Base-by-base conservation (phyloP, 2,888 invertebrate genomes). In the Drosophila demipolita region DNA sequence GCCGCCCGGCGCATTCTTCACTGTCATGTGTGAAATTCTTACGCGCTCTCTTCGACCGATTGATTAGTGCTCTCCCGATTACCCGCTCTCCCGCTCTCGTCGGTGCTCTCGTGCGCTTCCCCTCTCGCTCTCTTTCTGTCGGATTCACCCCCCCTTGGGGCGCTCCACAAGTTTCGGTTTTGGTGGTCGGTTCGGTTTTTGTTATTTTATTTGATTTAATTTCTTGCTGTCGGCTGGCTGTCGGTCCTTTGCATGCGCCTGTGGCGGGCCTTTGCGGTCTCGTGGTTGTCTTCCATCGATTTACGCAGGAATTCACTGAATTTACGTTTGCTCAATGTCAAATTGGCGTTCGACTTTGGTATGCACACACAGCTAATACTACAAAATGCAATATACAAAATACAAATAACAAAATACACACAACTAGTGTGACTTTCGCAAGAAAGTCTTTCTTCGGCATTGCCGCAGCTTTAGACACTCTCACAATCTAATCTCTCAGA, bases 241-340 rank as follows among this genome's bases (percentile, higher is more conserved):
- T 53, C 52, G 66, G 35, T 74, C 55, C 55, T 62, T 58, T 58
- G 61, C 57, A 54, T 59, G 69, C 62, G 73, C 50, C 63, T 63
- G 55, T 38, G 58, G 48, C 54, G 52, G 48, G 35, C 29, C 52
- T 53, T 65, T 57, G 45, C 65, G 53, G 60, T 66, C 62, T 83
- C 69, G 66, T 69, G 64, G 67, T 68, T 66, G 67, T 72, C 68
- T 62, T 67, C 74, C 74, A 73, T 78, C 79, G 79, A 78, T 78
- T 79, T 73, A 80, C 76, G 73, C 76, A 77, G 86, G 83, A 90
- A 86, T 90, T 89, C 66, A 23, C 71, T 73, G 73, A 75, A 85
- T 85, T 89, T 88, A 73, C 90, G 76, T 78, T 83, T 83, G 80
- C 87, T 87, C 87, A 87, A 87, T 87, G 87, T 87, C 87, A 87